phyloP scores from a whole-genome alignment of 2,113 vertebrate genomes.

The Hydrochoerus hydrochaeris region DNA sequence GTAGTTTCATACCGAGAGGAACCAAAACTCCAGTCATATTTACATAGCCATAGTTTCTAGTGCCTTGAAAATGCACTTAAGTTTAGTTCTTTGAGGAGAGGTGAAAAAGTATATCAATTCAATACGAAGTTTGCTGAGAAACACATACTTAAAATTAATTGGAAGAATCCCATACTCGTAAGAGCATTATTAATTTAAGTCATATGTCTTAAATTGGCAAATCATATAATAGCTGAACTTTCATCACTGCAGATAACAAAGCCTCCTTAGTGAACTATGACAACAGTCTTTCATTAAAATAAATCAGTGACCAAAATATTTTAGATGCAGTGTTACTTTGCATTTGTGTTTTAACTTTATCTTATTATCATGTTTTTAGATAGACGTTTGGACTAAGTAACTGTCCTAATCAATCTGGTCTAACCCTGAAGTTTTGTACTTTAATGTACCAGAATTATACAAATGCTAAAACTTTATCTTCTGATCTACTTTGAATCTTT shows the following conservation, averaged over 20 bases:
- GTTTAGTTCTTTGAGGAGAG: not conserved
- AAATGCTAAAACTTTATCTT: constrained; percentile 23
- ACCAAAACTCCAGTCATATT: not conserved
- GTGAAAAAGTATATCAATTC: not conserved
- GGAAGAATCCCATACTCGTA: not conserved
- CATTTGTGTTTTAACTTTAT: constrained; percentile 7
- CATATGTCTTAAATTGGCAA: constrained; percentile 27
- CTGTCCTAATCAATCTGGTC: constrained; percentile 1
- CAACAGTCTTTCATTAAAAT: not conserved
- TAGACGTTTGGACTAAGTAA: constrained; percentile 15
- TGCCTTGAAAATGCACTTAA: not conserved
- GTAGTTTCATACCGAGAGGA: constrained; percentile 1
- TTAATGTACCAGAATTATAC: not conserved
- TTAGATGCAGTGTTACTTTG: constrained; percentile 28
- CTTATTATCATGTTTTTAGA: not conserved
- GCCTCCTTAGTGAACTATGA: not conserved
- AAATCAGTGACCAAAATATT: constrained; percentile 33
- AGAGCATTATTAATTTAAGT: constrained; percentile 23
- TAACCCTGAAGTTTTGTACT: not conserved
- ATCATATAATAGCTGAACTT: not conserved
- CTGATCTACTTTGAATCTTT: not conserved
- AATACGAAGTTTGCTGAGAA: not conserved
- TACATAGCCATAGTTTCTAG: not conserved
- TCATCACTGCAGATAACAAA: not conserved
- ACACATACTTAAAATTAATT: constrained; percentile 25